A percentile compares a stretch with the other conserved stretches of the same genome.
These are phyloP conservation scores for Ceyx margarethae DNA, from an alignment of 2,113 vertebrate genomes.

Conservation along the genomic window DNA sequence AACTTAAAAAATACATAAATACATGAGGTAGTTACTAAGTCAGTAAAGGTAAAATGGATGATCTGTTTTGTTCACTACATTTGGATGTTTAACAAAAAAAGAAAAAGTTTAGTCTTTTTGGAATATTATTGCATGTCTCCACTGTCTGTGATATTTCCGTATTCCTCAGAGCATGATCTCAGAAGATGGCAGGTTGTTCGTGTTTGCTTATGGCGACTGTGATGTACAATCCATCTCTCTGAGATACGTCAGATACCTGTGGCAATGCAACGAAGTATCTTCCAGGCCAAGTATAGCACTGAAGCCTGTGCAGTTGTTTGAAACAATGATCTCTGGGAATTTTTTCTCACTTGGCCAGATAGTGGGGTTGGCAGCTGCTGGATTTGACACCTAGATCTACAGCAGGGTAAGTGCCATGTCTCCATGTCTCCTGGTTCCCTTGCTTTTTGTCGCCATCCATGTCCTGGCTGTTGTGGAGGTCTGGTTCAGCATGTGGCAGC, in stretches of 20 bases:
- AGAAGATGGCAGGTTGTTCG: neutral
- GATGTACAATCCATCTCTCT: neutral
- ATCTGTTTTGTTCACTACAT: neutral
- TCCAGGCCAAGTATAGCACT: neutral
- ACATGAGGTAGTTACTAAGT: neutral
- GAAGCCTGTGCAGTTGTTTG: neutral
- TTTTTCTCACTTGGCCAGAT: neutral
- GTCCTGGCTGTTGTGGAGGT: neutral
- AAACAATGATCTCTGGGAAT: neutral
- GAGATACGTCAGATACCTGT: neutral
- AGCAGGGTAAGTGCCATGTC: neutral
- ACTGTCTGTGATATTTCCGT: neutral
- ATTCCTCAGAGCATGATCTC: neutral
- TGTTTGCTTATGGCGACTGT: neutral
- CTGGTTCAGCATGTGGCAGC: accelerated
- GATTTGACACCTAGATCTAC: neutral
- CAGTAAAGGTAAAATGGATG: neutral
- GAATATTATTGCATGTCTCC: neutral
- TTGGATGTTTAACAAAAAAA: neutral
- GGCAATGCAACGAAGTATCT: neutral
- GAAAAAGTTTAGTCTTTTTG: accelerated
- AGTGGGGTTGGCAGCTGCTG: neutral
- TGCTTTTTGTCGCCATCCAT: neutral
- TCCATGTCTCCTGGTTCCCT: accelerated
- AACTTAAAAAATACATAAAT: neutral